phyloP scores from a whole-genome alignment of 2,113 vertebrate genomes.

The Solea senegalensis region DNA sequence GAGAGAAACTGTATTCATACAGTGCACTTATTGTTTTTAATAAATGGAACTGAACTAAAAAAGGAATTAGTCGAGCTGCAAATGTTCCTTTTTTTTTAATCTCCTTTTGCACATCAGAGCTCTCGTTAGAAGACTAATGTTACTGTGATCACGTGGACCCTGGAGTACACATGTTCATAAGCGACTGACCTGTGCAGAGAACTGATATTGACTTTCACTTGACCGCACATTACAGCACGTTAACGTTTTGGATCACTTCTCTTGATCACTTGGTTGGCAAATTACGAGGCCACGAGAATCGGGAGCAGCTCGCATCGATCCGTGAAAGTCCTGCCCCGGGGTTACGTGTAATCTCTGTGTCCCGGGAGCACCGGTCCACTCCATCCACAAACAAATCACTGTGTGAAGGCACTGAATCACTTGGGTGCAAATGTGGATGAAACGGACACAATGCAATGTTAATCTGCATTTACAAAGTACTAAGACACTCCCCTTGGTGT shows the following conservation, averaged over 20 bases:
- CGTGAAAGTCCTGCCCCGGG: slow-evolving; percentile 16
- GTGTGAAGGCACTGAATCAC: slow-evolving; percentile 20
- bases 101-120: background rate
- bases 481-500: too few relatives aligned
- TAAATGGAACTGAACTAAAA: slow-evolving; percentile 3
- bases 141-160: slow-evolving; percentile 7
- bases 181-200: background rate
- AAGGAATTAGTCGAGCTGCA: slow-evolving; percentile 4
- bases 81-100: slow-evolving; percentile 3
- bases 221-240: slow-evolving; percentile 23
- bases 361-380: slow-evolving; percentile 33
- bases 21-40: slow-evolving; percentile 5
- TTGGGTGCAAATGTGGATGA: background rate
- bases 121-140: slow-evolving; percentile 41
- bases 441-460: background rate
- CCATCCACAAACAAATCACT: slow-evolving; percentile 36
- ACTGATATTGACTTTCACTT: slow-evolving; percentile 51
- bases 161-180: background rate
- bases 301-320: slow-evolving; percentile 54
- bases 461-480: slow-evolving; percentile 3
- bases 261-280: slow-evolving; percentile 54
- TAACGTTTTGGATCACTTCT: slow-evolving; percentile 55
- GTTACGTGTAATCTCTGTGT: slow-evolving; percentile 43
- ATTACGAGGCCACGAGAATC: slow-evolving; percentile 51
- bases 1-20: background rate